Percentiles rank a stretch among this genome's conserved stretches.
Evolutionary conservation across 2,113 vertebrate genomes (phyloP).

Genomic region (Myiozetetes cayanensis): DNA sequence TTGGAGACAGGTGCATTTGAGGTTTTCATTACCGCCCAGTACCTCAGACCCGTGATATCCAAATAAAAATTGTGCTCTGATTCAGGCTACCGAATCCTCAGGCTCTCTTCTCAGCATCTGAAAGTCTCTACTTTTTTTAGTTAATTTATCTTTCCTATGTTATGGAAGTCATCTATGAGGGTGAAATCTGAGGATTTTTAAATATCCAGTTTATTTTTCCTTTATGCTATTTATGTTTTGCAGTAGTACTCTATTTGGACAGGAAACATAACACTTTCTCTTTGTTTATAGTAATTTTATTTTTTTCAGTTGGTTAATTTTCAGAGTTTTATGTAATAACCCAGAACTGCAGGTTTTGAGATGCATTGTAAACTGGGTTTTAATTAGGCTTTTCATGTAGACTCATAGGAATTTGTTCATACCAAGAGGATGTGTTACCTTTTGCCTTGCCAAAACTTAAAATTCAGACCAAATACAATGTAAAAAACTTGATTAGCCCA

Average conservation of each 20-base stretch:
- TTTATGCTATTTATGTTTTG: neutral
- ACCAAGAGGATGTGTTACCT: neutral
- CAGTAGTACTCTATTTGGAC: neutral
- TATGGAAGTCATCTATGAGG: neutral
- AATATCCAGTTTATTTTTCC: neutral
- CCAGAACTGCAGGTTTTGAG: neutral
- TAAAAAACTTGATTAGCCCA: neutral
- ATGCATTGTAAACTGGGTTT: neutral
- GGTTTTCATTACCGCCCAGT: neutral
- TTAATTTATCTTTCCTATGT: neutral
- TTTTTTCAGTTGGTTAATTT: neutral
- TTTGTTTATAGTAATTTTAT: neutral
- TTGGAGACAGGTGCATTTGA: neutral
- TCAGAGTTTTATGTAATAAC: neutral
- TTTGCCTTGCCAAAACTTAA: neutral
- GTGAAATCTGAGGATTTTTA: neutral
- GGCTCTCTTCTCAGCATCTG: neutral
- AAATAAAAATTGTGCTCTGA: neutral
- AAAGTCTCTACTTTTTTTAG: neutral
- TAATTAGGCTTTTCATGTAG: neutral
- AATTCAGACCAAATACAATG: neutral
- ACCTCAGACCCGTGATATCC: neutral
- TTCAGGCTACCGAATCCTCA: neutral
- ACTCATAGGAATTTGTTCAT: neutral
- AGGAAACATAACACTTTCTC: neutral